These are phyloP conservation scores for Glyphotaelius pellucidus DNA, from an alignment of 2,888 invertebrate species.

Conservation along the genomic window DNA sequence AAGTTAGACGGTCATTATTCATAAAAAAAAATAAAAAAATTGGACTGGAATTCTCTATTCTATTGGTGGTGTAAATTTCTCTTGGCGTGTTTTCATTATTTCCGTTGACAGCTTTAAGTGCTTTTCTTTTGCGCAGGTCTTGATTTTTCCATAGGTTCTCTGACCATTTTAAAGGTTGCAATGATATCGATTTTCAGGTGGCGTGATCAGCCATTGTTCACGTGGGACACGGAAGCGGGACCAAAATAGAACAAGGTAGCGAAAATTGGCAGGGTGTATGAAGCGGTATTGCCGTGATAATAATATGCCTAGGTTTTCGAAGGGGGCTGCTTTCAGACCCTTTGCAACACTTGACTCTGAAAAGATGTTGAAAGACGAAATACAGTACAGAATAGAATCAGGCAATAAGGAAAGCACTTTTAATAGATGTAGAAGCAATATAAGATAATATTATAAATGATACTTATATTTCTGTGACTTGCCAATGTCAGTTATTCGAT, in stretches of 20 bases:
- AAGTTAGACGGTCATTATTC: too few relatives aligned
- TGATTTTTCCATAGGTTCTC: not conserved
- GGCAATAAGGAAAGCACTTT: not conserved
- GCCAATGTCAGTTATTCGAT: too few relatives aligned
- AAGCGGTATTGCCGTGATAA: not conserved
- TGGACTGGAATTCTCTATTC: too few relatives aligned
- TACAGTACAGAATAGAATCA: not conserved
- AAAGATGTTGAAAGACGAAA: not conserved
- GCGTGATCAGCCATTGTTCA: conserved; percentile 15
- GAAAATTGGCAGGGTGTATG: not conserved
- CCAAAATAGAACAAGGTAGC: conserved; percentile 18
- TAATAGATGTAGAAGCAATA: too few relatives aligned
- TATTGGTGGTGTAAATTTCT: not conserved
- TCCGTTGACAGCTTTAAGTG: not conserved
- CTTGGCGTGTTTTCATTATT: not conserved
- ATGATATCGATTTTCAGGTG: conserved; percentile 1
- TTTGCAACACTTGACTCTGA: not conserved
- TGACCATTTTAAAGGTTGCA: conserved; percentile 20
- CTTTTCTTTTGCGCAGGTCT: not conserved
- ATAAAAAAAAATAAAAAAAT: too few relatives aligned
- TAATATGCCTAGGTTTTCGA: not conserved
- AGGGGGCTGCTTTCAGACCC: not conserved
- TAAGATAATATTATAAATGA: too few relatives aligned
- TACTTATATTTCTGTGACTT: too few relatives aligned
- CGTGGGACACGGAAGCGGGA: conserved; percentile 3